These are phyloP conservation scores for Pocillopora grandis DNA, from an alignment of 92 coral and sea anemone genomes.

Conservation along the genomic window DNA sequence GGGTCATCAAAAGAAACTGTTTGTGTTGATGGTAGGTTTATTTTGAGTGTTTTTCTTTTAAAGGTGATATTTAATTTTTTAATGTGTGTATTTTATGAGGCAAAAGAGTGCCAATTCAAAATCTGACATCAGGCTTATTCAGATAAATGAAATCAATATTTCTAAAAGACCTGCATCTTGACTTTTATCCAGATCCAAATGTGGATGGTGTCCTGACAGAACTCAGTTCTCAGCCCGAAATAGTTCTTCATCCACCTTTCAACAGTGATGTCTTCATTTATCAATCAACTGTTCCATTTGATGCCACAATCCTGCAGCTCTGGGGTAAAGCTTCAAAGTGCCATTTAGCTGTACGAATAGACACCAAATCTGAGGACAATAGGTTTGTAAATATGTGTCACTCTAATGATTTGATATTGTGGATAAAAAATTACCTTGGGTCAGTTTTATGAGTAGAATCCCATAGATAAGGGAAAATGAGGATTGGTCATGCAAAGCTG, in stretches of 20 bases:
- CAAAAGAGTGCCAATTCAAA: no score
- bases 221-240: conserved; percentile 44
- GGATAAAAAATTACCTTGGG: no score
- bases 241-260: conserved; percentile 44
- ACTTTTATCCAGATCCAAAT: conserved; percentile 26
- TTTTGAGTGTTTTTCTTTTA: not conserved
- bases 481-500: no score
- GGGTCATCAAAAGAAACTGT: conserved; percentile 1
- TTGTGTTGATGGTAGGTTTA: conserved; percentile 27
- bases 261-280: conserved; percentile 30
- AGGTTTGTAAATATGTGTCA: conserved; percentile 39
- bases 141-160: no score
- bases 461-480: no score
- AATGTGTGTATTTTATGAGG: no score
- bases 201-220: conserved; percentile 48
- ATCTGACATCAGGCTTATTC: no score
- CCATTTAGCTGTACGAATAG: conserved; percentile 51
- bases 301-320: conserved; percentile 47
- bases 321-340: conserved; percentile 69
- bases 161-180: not conserved
- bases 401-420: no score
- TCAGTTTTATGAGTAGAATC: no score
- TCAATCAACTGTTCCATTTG: conserved; percentile 59
- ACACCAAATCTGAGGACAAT: conserved; percentile 39
- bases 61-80: not conserved